Evolutionary conservation across 2,113 vertebrate species (phyloP).

Genomic region (Ia io): DNA sequence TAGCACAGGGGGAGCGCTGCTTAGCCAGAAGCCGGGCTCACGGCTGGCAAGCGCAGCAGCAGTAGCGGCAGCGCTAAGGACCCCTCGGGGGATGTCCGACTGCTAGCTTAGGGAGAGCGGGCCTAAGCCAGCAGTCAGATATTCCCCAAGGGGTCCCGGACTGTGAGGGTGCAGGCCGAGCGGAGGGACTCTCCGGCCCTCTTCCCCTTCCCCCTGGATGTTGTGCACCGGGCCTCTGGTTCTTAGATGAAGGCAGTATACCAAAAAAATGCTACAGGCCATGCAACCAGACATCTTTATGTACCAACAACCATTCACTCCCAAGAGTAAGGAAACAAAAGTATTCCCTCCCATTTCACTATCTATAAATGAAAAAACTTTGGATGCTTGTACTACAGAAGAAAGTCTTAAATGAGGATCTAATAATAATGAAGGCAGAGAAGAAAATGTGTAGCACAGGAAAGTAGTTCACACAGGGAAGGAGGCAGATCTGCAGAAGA

Average conservation of each 20-base stretch:
- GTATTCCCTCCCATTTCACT: not conserved
- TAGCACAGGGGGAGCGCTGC: too few species aligned
- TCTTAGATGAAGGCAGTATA: not conserved
- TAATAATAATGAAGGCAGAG: not conserved
- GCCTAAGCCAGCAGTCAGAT: too few species aligned
- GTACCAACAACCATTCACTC: not conserved
- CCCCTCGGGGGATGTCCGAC: too few species aligned
- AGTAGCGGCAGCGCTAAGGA: too few species aligned
- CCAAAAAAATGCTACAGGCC: not conserved
- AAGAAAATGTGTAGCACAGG: not conserved
- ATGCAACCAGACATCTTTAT: not conserved
- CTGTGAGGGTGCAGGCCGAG: too few species aligned
- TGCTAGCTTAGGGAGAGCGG: too few species aligned
- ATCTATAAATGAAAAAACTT: conserved; percentile 25
- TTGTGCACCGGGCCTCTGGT: too few species aligned
- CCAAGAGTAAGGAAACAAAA: not conserved
- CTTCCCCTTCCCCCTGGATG: too few species aligned
- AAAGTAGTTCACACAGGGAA: not conserved
- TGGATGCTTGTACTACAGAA: not conserved
- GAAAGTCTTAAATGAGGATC: not conserved
- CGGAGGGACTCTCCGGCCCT: too few species aligned
- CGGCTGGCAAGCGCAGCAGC: too few species aligned
- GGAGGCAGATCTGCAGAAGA: not conserved
- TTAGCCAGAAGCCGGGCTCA: too few species aligned
- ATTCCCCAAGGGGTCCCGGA: too few species aligned